Conservation (phyloP, 2,797 vertebrate genomes). For the Smutsia gigantea region DNA sequence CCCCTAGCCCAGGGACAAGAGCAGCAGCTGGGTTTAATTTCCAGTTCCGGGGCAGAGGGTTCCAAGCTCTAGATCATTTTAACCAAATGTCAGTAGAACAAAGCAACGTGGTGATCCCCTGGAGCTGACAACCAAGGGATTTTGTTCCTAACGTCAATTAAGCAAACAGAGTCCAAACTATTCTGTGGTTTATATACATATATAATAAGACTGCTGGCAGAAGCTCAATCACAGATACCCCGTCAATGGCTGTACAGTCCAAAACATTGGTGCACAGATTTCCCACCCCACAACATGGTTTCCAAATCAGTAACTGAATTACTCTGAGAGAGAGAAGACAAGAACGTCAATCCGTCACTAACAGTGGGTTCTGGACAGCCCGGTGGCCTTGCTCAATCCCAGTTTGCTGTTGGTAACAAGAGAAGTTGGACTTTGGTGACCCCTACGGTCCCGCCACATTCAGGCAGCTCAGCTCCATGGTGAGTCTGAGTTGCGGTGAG, state of each 20-base stretch:
- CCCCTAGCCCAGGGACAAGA: fast-evolving
- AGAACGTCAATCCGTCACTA: fast-evolving
- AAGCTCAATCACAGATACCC: neutral
- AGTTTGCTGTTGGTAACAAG: neutral
- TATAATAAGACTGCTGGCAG: fast-evolving
- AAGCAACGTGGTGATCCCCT: neutral
- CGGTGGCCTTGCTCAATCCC: neutral
- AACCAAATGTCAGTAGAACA: neutral
- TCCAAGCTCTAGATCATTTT: neutral
- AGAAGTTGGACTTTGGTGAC: fast-evolving
- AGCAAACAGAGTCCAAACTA: neutral
- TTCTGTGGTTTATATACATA: too few species aligned
- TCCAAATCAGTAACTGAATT: neutral
- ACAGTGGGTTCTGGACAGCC: neutral
- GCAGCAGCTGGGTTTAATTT: fast-evolving
- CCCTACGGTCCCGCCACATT: neutral
- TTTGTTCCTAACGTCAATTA: neutral
- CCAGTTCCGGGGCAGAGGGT: too few species aligned
- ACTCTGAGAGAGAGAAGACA: too few species aligned
- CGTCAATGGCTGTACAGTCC: neutral
- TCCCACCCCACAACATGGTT: fast-evolving
- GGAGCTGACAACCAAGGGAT: neutral
- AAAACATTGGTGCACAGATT: fast-evolving
- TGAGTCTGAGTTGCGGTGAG: neutral
- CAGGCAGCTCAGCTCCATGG: neutral